phyloP scores from a whole-genome alignment of 2,113 vertebrate genomes.

The Passerina amoena region DNA sequence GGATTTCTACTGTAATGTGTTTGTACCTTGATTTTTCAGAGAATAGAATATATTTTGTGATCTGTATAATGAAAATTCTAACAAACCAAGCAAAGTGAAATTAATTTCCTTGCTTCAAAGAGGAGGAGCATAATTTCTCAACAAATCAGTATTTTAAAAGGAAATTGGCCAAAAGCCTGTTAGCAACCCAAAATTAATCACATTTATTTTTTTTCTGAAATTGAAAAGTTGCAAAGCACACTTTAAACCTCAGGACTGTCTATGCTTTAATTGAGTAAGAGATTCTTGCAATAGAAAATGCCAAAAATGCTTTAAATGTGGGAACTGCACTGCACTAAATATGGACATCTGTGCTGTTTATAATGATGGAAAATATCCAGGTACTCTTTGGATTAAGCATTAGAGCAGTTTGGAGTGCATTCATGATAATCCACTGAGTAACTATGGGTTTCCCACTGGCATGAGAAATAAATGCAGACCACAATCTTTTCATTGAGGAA shows the following conservation, averaged over 20 bases:
- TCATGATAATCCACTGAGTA: constrained; percentile 17
- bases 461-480: background rate
- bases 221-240: background rate
- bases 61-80: background rate
- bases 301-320: background rate
- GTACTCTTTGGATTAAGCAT: background rate
- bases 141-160: background rate
- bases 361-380: background rate
- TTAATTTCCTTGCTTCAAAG: background rate
- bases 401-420: background rate
- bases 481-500: background rate
- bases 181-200: background rate
- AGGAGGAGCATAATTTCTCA: background rate
- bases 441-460: background rate
- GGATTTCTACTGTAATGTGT: background rate
- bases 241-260: background rate
- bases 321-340: background rate
- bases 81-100: background rate
- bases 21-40: background rate
- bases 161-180: background rate
- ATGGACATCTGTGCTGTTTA: background rate
- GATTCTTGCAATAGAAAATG: background rate
- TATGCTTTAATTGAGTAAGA: background rate
- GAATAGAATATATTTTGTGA: background rate
- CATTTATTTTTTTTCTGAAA: background rate